Conservation (phyloP, 1,140 invertebrate species). For the Paraescarpia echinospica region DNA sequence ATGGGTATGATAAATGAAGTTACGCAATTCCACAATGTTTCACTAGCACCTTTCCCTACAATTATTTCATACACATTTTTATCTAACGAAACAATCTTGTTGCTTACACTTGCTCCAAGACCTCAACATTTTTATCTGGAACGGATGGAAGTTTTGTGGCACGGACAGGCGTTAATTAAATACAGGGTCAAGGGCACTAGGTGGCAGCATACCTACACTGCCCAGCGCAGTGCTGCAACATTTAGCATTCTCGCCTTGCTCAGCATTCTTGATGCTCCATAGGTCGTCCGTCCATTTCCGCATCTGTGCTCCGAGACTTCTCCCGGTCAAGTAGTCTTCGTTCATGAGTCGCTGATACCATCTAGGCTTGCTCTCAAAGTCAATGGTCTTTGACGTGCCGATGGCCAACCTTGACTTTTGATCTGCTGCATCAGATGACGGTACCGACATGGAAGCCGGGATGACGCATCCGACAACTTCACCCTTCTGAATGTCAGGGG, state of each 20-base stretch:
- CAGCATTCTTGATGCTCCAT: background rate
- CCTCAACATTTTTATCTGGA: background rate
- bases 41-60: too few species aligned
- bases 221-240: background rate
- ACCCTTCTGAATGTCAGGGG: background rate
- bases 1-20: too few species aligned
- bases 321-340: conserved; percentile 6
- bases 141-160: background rate
- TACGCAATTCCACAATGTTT: too few species aligned
- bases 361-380: background rate
- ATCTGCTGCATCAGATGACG: background rate
- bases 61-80: too few species aligned
- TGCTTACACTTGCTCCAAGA: background rate
- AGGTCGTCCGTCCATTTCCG: background rate
- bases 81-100: too few species aligned
- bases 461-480: background rate
- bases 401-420: background rate
- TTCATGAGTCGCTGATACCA: background rate
- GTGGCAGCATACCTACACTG: background rate
- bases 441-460: background rate
- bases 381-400: background rate
- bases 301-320: background rate
- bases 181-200: background rate
- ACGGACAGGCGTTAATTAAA: background rate
- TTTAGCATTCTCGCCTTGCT: background rate